Evolutionary conservation across 1,140 invertebrate species (phyloP), one percentile per base, ranked within the genome.

Genomic region (Drosophila mayri): DNA sequence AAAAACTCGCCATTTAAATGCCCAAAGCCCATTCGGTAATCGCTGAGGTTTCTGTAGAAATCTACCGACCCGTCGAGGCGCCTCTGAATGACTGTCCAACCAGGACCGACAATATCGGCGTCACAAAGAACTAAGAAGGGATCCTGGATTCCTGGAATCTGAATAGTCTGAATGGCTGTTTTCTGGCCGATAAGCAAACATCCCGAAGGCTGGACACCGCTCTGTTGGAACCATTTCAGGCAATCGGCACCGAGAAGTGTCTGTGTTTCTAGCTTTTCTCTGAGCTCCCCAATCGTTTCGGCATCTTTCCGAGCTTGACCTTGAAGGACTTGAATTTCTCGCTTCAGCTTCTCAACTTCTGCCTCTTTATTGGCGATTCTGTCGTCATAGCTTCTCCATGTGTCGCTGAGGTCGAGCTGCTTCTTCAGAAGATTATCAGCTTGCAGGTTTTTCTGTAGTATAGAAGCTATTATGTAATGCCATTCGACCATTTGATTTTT

Each of bases 401-500:
- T 63, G 47, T 32, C 18, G 18, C 6, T 32, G 10, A 20, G n/a
- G 32, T 54, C 35, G 7, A 62, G 32, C 16, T 52, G 32, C 12
- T 3, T 10, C 50, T 54, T 37, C 7, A 54, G 32, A 37, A 20
- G 50, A 37, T 20, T 62, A 57, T 57, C 50, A 35, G 50, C 50
- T 37, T 28, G 22, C 9, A 55, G 25, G 35, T 35, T 57, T 22
- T 57, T 57, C 18, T 25, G 10, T 25, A 38, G 14, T 57, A 38
- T 57, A 2, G 54, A 22, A 12, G 8, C 16, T 4, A 54, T 54
- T 54, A 28, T 54, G 8, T 54, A 37, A 28, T 38, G 22, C 22
- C 46, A 62, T 14, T 18, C 32, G 5, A 38, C 60, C 60, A 63
- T 40, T 35, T 57, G 35, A 40, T 57, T 38, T 57, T 60, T 65